Evolutionary conservation across 2,797 vertebrate genomes (phyloP).

Genomic region (Coregonus suidteri): DNA sequence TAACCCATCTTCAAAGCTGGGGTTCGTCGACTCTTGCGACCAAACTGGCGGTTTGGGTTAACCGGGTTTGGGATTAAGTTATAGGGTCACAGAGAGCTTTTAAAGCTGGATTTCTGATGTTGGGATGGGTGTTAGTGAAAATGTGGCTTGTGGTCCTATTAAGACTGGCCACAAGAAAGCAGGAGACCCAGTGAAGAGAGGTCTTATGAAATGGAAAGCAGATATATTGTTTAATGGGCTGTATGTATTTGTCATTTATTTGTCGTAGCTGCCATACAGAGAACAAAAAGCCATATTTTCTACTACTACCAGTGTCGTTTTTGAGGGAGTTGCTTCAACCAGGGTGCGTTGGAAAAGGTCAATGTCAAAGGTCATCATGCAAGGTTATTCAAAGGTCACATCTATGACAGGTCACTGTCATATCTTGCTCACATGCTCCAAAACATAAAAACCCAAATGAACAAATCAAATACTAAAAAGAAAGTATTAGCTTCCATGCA

Average conservation of each 20-base stretch:
- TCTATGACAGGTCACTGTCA: constrained; percentile 2
- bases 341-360: neutral
- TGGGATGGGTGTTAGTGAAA: constrained; percentile 42
- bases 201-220: constrained; percentile 41
- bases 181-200: constrained; percentile 44
- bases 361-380: constrained; percentile 36
- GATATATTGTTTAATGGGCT: constrained; percentile 27
- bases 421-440: constrained; percentile 13
- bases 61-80: constrained; percentile 35
- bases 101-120: constrained; percentile 47
- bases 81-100: constrained; percentile 10
- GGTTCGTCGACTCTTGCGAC: constrained; percentile 30
- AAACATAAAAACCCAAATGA: constrained; percentile 2
- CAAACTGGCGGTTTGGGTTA: constrained; percentile 28
- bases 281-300: neutral
- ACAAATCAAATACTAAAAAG: constrained; percentile 13
- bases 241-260: constrained; percentile 26
- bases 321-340: neutral
- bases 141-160: constrained; percentile 44
- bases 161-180: constrained; percentile 50
- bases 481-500: constrained; percentile 43
- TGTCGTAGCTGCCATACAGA: constrained; percentile 7
- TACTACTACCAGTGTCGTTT: neutral
- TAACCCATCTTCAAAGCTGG: constrained; percentile 42
- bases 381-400: constrained; percentile 23